A percentile compares a stretch with the other conserved stretches of the same genome.
Conservation (phyloP, 2,888 invertebrate species). For the Caenorhabditis drosophilae region DNA sequence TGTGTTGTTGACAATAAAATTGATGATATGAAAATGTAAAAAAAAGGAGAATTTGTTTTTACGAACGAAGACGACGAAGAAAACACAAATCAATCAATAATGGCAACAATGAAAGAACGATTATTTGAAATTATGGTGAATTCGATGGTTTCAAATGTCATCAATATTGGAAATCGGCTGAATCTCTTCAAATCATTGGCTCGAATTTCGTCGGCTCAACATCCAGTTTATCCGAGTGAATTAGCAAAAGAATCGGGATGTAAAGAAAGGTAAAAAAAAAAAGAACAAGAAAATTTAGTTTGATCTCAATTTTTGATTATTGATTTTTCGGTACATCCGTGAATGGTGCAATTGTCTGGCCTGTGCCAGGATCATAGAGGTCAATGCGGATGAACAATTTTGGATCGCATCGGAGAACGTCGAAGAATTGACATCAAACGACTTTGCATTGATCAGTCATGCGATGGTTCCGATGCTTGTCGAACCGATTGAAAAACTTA, state of each 20-base stretch:
- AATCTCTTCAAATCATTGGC: constrained; percentile 39
- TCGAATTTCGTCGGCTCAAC: constrained; percentile 17
- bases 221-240: constrained; percentile 27
- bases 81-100: too few relatives aligned
- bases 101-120: constrained; percentile 1
- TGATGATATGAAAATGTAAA: too few relatives aligned
- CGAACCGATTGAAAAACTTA: constrained; percentile 35
- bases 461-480: constrained; percentile 24
- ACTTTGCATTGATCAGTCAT: constrained; percentile 19
- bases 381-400: constrained; percentile 45
- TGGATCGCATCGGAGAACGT: constrained; percentile 43
- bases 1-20: too few relatives aligned
- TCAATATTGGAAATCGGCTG: constrained; percentile 38
- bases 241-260: constrained; percentile 36
- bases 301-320: too few relatives aligned
- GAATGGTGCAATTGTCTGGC: constrained; percentile 53
- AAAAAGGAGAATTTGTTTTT: too few relatives aligned
- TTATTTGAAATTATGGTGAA: neutral
- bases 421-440: constrained; percentile 29
- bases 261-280: too few relatives aligned
- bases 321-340: constrained; percentile 50
- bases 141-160: constrained; percentile 20
- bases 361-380: constrained; percentile 46
- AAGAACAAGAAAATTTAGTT: too few relatives aligned
- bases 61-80: too few relatives aligned